A percentile compares a stretch with the other conserved stretches of the same genome.
phyloP scores from a whole-genome alignment of 2,888 invertebrate genomes.

The Neoascia interrupta region DNA sequence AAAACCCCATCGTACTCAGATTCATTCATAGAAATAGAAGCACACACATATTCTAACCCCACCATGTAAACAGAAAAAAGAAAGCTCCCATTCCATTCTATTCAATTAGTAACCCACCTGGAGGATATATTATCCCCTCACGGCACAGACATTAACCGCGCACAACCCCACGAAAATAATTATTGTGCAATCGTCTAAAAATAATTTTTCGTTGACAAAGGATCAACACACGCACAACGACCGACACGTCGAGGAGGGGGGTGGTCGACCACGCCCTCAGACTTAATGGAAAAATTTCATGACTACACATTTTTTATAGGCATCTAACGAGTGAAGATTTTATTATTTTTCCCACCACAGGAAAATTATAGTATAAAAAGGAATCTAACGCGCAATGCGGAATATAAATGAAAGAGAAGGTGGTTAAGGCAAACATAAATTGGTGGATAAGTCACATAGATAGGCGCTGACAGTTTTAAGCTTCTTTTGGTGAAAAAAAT shows the following conservation, averaged over 20 bases:
- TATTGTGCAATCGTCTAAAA: slow-evolving; percentile 55
- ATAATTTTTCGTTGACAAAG: slow-evolving; percentile 48
- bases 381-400: background rate
- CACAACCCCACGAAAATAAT: slow-evolving; percentile 39
- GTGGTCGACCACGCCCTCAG: slow-evolving; percentile 28
- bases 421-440: background rate
- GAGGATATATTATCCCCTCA: slow-evolving; percentile 35
- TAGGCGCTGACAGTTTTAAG: background rate
- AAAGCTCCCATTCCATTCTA: background rate
- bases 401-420: background rate
- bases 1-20: background rate
- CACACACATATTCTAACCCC: too few species aligned
- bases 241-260: too few species aligned
- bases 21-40: slow-evolving; percentile 11
- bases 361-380: too few species aligned
- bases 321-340: slow-evolving; percentile 26
- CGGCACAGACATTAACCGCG: slow-evolving; percentile 23
- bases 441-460: too few species aligned
- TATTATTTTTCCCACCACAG: slow-evolving; percentile 1
- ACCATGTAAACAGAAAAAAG: slow-evolving; percentile 7
- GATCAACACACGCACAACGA: slow-evolving; percentile 30
- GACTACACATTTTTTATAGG: slow-evolving; percentile 24
- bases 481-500: too few species aligned
- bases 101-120: slow-evolving; percentile 43
- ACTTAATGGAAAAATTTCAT: slow-evolving; percentile 38